phyloP scores from a whole-genome alignment of 2,888 invertebrate species.

The Cerastis rubricosa region DNA sequence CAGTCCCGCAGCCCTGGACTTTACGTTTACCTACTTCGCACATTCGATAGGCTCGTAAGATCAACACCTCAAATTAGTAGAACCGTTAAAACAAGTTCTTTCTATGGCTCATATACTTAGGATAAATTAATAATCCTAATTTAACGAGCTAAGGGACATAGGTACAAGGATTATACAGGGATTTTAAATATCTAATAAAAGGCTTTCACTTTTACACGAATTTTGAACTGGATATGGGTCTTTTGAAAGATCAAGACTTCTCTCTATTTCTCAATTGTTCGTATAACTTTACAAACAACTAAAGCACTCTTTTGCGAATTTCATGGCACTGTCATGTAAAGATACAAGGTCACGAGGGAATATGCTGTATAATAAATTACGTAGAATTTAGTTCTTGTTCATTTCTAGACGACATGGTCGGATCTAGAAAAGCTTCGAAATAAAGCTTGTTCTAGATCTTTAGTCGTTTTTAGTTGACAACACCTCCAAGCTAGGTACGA shows the following conservation, averaged over 20 bases:
- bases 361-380: constrained; percentile 32
- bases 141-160: too few relatives aligned
- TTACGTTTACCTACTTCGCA: not conserved
- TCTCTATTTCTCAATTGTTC: too few relatives aligned
- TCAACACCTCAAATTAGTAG: not conserved
- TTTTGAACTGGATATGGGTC: too few relatives aligned
- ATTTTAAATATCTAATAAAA: too few relatives aligned
- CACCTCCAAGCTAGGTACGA: not conserved
- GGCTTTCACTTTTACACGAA: too few relatives aligned
- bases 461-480: constrained; percentile 11
- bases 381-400: constrained; percentile 23
- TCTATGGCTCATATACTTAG: not conserved
- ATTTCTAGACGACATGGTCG: constrained; percentile 33
- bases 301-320: constrained; percentile 28
- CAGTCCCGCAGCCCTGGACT: too few relatives aligned
- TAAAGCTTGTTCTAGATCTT: constrained; percentile 15
- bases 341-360: constrained; percentile 7
- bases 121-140: too few relatives aligned
- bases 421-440: constrained; percentile 15
- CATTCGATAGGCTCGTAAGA: not conserved
- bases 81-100: not conserved
- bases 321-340: constrained; percentile 37
- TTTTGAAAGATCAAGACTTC: too few relatives aligned
- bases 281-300: constrained; percentile 10
- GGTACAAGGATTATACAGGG: too few relatives aligned